A percentile compares a stretch with the other conserved stretches of the same genome.
These are phyloP conservation scores for Ranitomeya imitator DNA, from an alignment of 2,113 vertebrate species.

Conservation along the genomic window DNA sequence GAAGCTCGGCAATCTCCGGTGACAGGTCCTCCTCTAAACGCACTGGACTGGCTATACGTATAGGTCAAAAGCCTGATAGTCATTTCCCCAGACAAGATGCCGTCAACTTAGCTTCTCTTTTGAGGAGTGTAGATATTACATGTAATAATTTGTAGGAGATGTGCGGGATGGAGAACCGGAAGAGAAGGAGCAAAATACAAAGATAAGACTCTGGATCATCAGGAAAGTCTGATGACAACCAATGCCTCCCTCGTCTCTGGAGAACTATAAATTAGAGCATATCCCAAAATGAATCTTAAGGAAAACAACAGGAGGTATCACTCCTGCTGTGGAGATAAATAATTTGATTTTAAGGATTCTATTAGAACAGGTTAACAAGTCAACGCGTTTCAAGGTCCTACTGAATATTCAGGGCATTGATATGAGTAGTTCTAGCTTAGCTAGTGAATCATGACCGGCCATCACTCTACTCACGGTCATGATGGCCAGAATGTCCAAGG, in stretches of 20 bases:
- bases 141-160: not conserved
- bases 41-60: constrained; percentile 55
- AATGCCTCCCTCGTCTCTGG: not conserved
- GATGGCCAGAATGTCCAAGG: not conserved
- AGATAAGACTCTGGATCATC: not conserved
- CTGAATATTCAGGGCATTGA: not conserved
- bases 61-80: constrained; percentile 32
- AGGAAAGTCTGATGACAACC: not conserved
- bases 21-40: constrained; percentile 63
- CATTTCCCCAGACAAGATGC: not conserved
- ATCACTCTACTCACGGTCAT: not conserved
- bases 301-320: too few relatives aligned
- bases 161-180: not conserved
- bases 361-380: too few relatives aligned
- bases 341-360: too few relatives aligned
- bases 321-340: not conserved
- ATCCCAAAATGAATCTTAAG: not conserved
- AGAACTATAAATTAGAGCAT: not conserved
- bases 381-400: too few relatives aligned
- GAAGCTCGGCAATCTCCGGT: constrained; percentile 64
- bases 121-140: not conserved
- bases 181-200: not conserved
- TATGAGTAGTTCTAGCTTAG: not conserved
- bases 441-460: not conserved
- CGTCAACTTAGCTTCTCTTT: not conserved